phyloP scores from a whole-genome alignment of 2,888 invertebrate genomes.

The Dasysyrphus albostriatus region DNA sequence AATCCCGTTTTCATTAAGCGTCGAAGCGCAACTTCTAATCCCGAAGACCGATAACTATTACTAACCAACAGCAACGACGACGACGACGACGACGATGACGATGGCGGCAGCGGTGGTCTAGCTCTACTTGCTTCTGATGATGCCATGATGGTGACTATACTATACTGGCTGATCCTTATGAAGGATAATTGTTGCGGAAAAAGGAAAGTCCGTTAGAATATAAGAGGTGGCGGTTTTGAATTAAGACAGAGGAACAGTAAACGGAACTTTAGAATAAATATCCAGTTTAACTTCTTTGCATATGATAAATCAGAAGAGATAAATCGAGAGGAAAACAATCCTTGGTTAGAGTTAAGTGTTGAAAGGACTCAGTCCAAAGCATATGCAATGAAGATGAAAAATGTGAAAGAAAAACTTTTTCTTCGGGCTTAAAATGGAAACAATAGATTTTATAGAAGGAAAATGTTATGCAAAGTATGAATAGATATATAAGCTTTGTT shows the following conservation, averaged over 20 bases:
- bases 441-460: neutral
- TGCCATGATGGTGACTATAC: conserved; percentile 2
- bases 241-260: neutral
- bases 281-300: conserved; percentile 64
- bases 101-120: too few relatives aligned
- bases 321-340: conserved; percentile 50
- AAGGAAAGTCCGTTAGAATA: conserved; percentile 35
- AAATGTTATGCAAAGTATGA: neutral
- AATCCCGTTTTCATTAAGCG: conserved; percentile 71
- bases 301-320: conserved; percentile 67
- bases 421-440: conserved; percentile 14
- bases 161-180: conserved; percentile 35
- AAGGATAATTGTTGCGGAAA: conserved; percentile 62
- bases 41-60: conserved; percentile 19
- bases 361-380: conserved; percentile 44
- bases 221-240: neutral
- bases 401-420: conserved; percentile 32
- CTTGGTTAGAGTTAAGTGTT: conserved; percentile 14
- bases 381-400: conserved; percentile 19
- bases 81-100: neutral
- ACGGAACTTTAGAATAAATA: conserved; percentile 31
- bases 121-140: neutral
- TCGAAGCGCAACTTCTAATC: conserved; percentile 64
- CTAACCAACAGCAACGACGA: neutral
- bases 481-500: too few relatives aligned